Conservation (phyloP, 2,113 vertebrate genomes). For the Sciurus niger region DNA sequence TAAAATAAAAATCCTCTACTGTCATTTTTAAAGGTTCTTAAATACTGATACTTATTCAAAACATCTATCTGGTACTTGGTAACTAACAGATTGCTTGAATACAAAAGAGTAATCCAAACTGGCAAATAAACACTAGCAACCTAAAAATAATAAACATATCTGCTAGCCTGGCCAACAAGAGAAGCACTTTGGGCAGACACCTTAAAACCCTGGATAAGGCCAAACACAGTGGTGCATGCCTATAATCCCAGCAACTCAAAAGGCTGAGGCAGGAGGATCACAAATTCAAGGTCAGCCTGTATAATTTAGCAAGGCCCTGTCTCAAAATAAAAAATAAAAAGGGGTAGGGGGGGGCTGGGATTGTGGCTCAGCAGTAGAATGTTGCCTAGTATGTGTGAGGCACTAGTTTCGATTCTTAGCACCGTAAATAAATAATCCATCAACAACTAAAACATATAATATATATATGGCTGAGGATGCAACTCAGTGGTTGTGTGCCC, state of each 20-base stretch:
- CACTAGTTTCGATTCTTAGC: too few species aligned
- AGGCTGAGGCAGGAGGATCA: neutral
- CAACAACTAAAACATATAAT: too few species aligned
- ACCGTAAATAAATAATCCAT: too few species aligned
- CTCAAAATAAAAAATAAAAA: neutral
- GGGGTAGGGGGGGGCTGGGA: neutral
- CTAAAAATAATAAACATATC: neutral
- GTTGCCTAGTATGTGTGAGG: too few species aligned
- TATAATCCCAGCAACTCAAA: neutral
- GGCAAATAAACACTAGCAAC: neutral
- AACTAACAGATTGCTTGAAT: neutral
- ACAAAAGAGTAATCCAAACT: neutral
- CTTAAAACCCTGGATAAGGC: neutral
- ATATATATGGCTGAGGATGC: neutral
- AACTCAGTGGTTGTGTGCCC: neutral
- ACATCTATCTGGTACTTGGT: neutral
- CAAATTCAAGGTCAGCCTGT: neutral
- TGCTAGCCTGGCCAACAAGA: neutral
- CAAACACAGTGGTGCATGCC: too few species aligned
- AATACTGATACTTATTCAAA: neutral
- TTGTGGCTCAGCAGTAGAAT: neutral
- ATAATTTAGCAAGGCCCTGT: neutral
- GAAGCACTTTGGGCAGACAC: neutral
- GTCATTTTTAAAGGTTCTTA: neutral
- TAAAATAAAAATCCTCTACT: constrained; percentile 16